Evolutionary conservation across 2,797 vertebrate genomes (phyloP).

Genomic region (Halcyon smyrnensis): DNA sequence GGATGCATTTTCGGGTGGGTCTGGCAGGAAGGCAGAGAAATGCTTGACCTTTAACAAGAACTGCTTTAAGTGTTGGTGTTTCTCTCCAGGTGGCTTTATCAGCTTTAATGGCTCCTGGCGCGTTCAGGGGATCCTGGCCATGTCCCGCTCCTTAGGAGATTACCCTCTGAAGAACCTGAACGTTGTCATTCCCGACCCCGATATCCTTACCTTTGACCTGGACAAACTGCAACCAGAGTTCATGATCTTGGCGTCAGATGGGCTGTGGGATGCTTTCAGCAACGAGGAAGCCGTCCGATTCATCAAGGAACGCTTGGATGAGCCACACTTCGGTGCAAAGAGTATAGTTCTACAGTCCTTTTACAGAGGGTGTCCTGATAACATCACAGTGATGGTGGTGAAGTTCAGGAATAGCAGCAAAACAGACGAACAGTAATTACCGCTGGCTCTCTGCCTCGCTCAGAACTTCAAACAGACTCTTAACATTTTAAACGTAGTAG

Average conservation of each 20-base stretch:
- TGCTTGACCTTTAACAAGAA: background rate
- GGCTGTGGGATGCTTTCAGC: conserved; percentile 98
- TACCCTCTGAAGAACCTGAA: conserved; percentile 97
- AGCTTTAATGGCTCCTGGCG: conserved; percentile 99
- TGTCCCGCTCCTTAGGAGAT: conserved; percentile 97
- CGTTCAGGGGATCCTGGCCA: conserved; percentile 97
- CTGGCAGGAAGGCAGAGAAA: background rate
- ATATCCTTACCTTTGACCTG: conserved; percentile 96
- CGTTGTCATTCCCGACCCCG: conserved; percentile 91
- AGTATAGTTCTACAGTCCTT: conserved; percentile 97
- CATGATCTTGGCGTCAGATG: conserved; percentile 97
- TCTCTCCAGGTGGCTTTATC: conserved; percentile 92
- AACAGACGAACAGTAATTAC: conserved; percentile 81
- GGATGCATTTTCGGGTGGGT: background rate
- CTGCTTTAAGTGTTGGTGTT: background rate
- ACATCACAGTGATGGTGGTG: conserved; percentile 98
- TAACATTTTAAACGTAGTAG: conserved; percentile 51
- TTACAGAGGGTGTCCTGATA: conserved; percentile 95
- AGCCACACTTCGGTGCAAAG: conserved; percentile 96
- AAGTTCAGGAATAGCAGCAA: conserved; percentile 94
- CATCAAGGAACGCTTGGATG: conserved; percentile 95
- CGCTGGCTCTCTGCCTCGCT: background rate
- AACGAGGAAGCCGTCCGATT: conserved; percentile 97
- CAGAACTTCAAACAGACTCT: conserved; percentile 61
- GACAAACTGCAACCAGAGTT: conserved; percentile 98